Evolutionary conservation across 2,797 vertebrate genomes (phyloP).

Genomic region (Dryobates pubescens): DNA sequence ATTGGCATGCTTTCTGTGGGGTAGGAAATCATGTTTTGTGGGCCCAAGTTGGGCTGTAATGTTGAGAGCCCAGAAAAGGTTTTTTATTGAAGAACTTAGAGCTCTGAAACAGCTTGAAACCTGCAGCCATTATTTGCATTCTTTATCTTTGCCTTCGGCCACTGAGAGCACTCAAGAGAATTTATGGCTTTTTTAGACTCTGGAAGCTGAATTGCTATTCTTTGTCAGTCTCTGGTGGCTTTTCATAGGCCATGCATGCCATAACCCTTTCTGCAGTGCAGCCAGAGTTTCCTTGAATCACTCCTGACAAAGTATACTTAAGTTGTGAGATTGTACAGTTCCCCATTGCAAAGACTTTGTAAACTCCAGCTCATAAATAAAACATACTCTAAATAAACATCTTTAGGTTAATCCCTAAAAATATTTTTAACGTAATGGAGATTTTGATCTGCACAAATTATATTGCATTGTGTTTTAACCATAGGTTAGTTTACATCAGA

Average conservation of each 20-base stretch:
- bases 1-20: not conserved
- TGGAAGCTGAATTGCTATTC: not conserved
- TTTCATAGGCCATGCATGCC: not conserved
- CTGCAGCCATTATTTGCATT: not conserved
- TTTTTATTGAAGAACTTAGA: not conserved
- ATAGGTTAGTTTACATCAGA: not conserved
- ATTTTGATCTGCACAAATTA: not conserved
- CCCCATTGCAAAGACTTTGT: not conserved
- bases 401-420: not conserved
- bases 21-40: not conserved
- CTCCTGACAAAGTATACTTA: not conserved
- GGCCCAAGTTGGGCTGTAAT: not conserved
- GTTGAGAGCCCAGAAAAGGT: not conserved
- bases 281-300: not conserved
- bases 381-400: not conserved
- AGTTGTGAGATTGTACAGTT: not conserved
- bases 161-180: not conserved
- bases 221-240: not conserved
- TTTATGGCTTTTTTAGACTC: not conserved
- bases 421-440: not conserved
- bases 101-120: not conserved
- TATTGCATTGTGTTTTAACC: not conserved
- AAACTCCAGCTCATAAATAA: not conserved
- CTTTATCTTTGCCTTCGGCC: not conserved
- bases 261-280: not conserved